Evolutionary conservation across 2,888 invertebrate genomes (phyloP).

Genomic region (Ferrisia virgata): DNA sequence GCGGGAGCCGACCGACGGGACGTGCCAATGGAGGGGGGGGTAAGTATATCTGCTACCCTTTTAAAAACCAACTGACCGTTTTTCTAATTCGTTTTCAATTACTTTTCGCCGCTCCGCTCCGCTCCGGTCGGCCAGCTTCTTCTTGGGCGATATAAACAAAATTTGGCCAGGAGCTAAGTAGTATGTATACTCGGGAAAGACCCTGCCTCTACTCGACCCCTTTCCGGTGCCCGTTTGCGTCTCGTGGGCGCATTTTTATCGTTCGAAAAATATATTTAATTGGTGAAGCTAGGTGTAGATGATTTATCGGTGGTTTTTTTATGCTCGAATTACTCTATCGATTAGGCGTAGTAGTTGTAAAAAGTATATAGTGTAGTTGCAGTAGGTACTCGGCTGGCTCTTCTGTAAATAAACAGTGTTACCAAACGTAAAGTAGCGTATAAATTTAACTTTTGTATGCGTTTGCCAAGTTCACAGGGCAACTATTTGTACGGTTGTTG

Average conservation of each 20-base stretch:
- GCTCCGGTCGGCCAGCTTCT: too few species aligned
- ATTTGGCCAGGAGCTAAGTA: neutral
- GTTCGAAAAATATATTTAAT: neutral
- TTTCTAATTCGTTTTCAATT: constrained; percentile 30
- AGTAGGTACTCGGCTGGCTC: neutral
- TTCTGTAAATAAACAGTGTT: constrained; percentile 33
- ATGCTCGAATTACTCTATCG: constrained; percentile 24
- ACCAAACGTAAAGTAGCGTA: constrained; percentile 7
- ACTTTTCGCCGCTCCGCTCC: neutral
- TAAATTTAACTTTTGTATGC: constrained; percentile 18
- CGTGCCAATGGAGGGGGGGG: neutral
- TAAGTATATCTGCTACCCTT: neutral
- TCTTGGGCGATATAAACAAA: neutral
- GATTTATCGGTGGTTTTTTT: constrained; percentile 8
- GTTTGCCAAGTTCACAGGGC: constrained; percentile 24
- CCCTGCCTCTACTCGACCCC: too few species aligned
- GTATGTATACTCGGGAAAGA: too few species aligned
- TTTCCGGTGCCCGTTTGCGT: too few species aligned
- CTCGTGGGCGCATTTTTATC: neutral
- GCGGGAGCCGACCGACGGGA: too few species aligned
- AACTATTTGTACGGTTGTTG: neutral
- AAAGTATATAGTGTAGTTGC: too few species aligned
- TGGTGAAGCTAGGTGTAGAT: neutral
- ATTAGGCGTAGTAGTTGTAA: neutral
- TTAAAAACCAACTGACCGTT: constrained; percentile 25